These are phyloP conservation scores for Danionella dracula DNA, from an alignment of 2,797 vertebrate genomes.

Conservation along the genomic window DNA sequence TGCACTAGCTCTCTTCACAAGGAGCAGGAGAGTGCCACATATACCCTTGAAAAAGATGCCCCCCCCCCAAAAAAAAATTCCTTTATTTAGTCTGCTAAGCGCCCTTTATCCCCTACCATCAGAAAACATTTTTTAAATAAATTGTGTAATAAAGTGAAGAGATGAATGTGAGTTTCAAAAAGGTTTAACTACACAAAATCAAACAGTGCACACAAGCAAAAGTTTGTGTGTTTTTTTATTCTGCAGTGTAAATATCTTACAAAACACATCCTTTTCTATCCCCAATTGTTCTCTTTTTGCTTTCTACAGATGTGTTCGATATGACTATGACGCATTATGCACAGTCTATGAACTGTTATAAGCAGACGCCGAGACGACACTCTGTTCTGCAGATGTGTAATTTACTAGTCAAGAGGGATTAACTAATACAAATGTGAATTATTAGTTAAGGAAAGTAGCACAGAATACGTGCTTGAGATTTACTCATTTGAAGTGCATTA, in stretches of 20 bases:
- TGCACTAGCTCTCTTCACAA: constrained; percentile 57
- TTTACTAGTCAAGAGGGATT: constrained; percentile 62
- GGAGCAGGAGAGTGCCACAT: constrained; percentile 39
- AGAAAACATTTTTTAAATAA: constrained; percentile 52
- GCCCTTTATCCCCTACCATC: constrained; percentile 45
- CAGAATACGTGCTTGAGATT: constrained; percentile 53
- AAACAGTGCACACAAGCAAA: constrained; percentile 10
- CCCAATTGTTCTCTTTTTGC: constrained; percentile 29
- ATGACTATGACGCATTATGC: constrained; percentile 57
- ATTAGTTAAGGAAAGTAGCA: constrained; percentile 66
- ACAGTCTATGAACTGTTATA: constrained; percentile 24
- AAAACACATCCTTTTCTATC: constrained; percentile 49
- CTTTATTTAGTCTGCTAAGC: neutral
- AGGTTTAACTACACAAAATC: constrained; percentile 35
- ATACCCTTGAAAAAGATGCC: constrained; percentile 45
- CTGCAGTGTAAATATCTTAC: constrained; percentile 58
- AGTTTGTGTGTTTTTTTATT: constrained; percentile 49
- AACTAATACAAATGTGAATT: constrained; percentile 65
- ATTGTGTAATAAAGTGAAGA: constrained; percentile 43
- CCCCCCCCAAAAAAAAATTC: constrained; percentile 6
- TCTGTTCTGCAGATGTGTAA: constrained; percentile 50
- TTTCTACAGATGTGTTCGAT: constrained; percentile 14
- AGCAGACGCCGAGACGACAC: constrained; percentile 57
- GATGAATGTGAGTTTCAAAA: constrained; percentile 27
- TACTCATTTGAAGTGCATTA: constrained; percentile 58